A percentile compares a stretch with the other conserved stretches of the same genome.
Evolutionary conservation across 2,888 invertebrate genomes (phyloP).

Genomic region (Stenodema calcarata): DNA sequence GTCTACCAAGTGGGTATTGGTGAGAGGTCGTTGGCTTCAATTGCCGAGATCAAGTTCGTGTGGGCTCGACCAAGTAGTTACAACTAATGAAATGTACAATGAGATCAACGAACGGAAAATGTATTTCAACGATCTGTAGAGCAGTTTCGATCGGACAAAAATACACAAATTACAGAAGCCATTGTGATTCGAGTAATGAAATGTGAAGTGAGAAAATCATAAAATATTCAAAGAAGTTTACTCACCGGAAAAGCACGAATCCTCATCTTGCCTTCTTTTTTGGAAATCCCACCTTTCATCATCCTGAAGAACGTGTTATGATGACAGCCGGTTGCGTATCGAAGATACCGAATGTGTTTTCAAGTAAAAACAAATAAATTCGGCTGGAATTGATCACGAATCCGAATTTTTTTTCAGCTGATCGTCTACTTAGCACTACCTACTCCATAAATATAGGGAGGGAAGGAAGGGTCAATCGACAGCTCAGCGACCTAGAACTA

Average conservation of each 20-base stretch:
- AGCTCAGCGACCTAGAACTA: constrained; percentile 19
- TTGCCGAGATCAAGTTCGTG: background rate
- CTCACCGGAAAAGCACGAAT: constrained; percentile 96
- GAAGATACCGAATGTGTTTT: background rate
- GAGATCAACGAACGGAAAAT: background rate
- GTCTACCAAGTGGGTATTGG: too few relatives aligned
- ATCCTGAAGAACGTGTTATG: constrained; percentile 42
- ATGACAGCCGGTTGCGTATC: background rate
- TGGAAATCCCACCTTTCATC: constrained; percentile 72
- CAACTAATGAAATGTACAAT: background rate
- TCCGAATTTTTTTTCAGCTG: constrained; percentile 22
- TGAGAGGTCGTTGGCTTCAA: background rate
- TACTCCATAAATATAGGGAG: background rate
- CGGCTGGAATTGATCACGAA: background rate
- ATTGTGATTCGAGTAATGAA: constrained; percentile 48
- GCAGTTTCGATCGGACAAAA: background rate
- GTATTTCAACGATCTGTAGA: background rate
- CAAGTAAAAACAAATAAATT: background rate
- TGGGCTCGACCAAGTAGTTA: background rate
- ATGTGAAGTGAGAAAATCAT: constrained; percentile 38
- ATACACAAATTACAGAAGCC: too few relatives aligned
- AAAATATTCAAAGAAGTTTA: background rate
- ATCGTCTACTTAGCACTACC: constrained; percentile 20
- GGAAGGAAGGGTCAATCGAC: constrained; percentile 28
- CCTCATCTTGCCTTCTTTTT: constrained; percentile 96